Percentiles rank a stretch among this genome's conserved stretches.
These are phyloP conservation scores for Sarcophaga subvicina DNA, from an alignment of 2,888 invertebrate genomes.

Conservation along the genomic window DNA sequence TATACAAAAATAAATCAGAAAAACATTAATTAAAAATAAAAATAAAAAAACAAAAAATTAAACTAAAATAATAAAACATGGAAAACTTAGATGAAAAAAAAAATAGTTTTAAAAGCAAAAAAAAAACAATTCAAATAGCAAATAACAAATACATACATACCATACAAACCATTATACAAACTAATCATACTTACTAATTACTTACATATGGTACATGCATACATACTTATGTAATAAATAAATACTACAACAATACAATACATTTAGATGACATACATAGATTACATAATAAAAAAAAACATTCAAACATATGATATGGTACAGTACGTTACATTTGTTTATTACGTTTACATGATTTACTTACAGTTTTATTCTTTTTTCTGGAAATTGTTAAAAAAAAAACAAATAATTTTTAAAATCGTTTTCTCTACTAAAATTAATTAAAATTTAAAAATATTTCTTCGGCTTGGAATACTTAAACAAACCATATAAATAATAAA, in stretches of 20 bases:
- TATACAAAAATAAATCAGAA: slow-evolving; percentile 53
- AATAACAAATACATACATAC: slow-evolving; percentile 58
- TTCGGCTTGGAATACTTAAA: slow-evolving; percentile 49
- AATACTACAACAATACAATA: neutral
- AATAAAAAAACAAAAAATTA: slow-evolving; percentile 40
- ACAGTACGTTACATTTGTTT: neutral
- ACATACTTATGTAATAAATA: slow-evolving; percentile 17
- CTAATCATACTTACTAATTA: slow-evolving; percentile 26
- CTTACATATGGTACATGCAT: neutral
- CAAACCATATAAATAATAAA: slow-evolving; percentile 4
- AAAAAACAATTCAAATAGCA: slow-evolving; percentile 33
- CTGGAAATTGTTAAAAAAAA: too few relatives aligned
- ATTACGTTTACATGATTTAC: too few relatives aligned
- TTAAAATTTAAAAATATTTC: neutral
- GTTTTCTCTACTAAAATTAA: too few relatives aligned
- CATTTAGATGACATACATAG: neutral
- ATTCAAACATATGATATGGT: neutral
- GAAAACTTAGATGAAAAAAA: too few relatives aligned
- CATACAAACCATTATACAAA: slow-evolving; percentile 43
- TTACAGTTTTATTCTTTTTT: too few relatives aligned
- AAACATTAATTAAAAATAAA: slow-evolving; percentile 48
- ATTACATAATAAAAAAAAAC: neutral
- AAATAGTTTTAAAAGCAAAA: too few relatives aligned
- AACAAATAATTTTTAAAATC: too few relatives aligned
- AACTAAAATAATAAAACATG: neutral